phyloP scores from a whole-genome alignment of 2,113 vertebrate species.

The Genyomyrus donnyi region DNA sequence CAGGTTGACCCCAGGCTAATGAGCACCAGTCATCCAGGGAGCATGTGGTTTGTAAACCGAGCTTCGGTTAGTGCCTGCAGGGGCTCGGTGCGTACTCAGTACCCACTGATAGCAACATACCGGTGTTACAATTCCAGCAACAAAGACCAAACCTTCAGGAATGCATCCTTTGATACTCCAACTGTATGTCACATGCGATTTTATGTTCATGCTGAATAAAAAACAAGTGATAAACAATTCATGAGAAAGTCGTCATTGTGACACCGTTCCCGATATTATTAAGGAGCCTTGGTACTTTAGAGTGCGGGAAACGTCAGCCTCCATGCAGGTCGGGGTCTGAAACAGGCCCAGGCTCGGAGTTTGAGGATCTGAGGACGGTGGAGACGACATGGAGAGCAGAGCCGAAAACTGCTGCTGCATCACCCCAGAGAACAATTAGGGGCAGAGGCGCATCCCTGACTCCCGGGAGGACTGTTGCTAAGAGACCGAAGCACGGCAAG shows the following conservation, averaged over 20 bases:
- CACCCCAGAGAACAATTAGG: slow-evolving; percentile 22
- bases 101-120: neutral
- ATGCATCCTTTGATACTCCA: neutral
- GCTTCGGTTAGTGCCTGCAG: neutral
- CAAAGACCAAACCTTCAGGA: neutral
- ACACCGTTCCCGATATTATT: neutral
- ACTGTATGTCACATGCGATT: neutral
- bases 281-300: neutral
- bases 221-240: neutral
- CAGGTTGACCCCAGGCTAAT: neutral
- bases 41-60: neutral
- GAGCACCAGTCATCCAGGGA: neutral
- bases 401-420: neutral
- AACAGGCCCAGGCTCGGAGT: neutral
- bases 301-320: neutral
- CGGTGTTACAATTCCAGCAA: neutral
- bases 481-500: neutral
- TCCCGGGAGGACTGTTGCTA: slow-evolving; percentile 15
- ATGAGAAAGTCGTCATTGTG: neutral
- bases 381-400: neutral
- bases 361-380: neutral
- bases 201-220: neutral
- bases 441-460: neutral
- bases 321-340: neutral
- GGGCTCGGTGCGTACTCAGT: neutral